Base-by-base conservation (phyloP, 2,797 vertebrate species). In the Neosilurus mollespiculum region DNA sequence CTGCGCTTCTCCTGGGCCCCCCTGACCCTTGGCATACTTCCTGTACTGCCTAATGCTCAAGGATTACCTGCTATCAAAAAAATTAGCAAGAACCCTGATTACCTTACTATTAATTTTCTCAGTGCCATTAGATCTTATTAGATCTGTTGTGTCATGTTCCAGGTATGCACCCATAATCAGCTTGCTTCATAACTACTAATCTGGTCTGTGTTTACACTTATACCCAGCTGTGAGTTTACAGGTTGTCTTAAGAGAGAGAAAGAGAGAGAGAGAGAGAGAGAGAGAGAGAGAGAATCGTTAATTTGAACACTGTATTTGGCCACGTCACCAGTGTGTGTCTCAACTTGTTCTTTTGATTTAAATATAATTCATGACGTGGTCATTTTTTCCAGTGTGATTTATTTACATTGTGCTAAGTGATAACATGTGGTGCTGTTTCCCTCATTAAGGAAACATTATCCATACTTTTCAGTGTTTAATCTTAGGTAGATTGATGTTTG, bases 381-480 rank as follows among this genome's bases (percentile, higher is more conserved):
- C 20, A 54, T 58, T 56, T 43, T 82, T 72, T 58, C 9, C 70
- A 26, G n/a, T 65, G 3, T 53, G 37, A 59, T 59, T 76, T 76
- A 61, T 43, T 76, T 20, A 22, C 73, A 15, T 30, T 59, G 54
- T 76, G 37, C 59, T 59, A 71, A 83, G 24, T 71, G 24, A 71
- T 51, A 78, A 20, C 82, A 84, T 80, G 61, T 75, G 76, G 24
- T 30, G 67, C 26, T 51, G 9, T 20, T 72, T 83, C 26, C 26
- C 26, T 80, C n/a, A 14, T 54, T 54, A 62, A 70, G 15, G 56
- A 67, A 54, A 65, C 2, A 2, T 59, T 37, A 20, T 43, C 75
- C 12, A 77, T n/a, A 61, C 30, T 26, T 53, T 65, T 65, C n/a
- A 30, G 24, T 78, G 2, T 30, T 64, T 66, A 66, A 59, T 58